Base-by-base conservation (phyloP, 2,797 vertebrate species). In the Meda fulgida region DNA sequence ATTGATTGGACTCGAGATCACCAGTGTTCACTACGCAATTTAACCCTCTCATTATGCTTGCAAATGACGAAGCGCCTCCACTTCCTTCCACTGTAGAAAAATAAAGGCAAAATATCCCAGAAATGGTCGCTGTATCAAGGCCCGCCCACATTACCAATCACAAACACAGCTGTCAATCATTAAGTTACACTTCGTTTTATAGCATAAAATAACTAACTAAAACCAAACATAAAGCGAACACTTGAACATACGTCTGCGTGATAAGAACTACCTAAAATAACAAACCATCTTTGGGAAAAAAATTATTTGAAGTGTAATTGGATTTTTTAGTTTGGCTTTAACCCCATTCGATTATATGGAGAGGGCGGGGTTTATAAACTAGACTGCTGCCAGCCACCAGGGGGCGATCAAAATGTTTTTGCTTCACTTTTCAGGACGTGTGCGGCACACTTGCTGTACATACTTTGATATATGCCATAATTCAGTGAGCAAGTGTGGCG, bases 1-100 rank as follows among this genome's bases (percentile, higher is more conserved):
- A 90, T 90, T 86, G 89, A 91, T 91, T 88, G 16, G 70, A 84
- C 75, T 87, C 34, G n/a, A 75, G 48, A 85, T 89, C 60, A 60
- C n/a, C 26, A 2, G 4, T 78, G 72, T 73, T 66, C 18, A 48
- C 72, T 4, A 11, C 6, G 53, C 43, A 43, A 34, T 40, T 70
- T 38, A n/a, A 29, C n/a, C 2, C 73, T 36, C 60, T 78, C 34
- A 46, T 84, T 86, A 83, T 72, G 58, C 40, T 55, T 18, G 19
- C 2, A 70, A 81, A 73, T 69, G 14, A 16, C 14, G 6, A 16
- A 5, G 14, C 3, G 26, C 16, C 26, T 65, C 60, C 60, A 16
- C 26, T 16, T 63, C 60, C 14, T 31, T 65, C 13, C 60, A 31
- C 60, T 65, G 13, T 7, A 7, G 60, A 63, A 29, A 63, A 58